Percentiles rank a stretch among this genome's conserved stretches.
phyloP scores from a whole-genome alignment of 2,113 vertebrate genomes.

The Notarius quadriscutis region DNA sequence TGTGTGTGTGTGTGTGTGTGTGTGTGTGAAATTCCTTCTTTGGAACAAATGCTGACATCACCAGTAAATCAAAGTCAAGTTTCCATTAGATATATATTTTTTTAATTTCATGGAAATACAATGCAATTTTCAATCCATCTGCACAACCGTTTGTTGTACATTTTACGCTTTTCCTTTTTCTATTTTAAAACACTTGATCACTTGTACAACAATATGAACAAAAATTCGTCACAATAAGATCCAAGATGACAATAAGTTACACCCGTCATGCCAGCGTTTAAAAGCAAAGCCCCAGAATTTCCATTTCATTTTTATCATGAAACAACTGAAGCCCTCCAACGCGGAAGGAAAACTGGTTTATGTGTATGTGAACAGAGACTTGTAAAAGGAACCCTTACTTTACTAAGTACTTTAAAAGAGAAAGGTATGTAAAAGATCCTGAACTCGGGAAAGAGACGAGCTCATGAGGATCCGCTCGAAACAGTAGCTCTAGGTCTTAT shows the following conservation, averaged over 20 bases:
- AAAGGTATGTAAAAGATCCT: slow-evolving; percentile 60
- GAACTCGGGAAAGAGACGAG: slow-evolving; percentile 60
- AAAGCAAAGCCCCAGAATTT: slow-evolving; percentile 66
- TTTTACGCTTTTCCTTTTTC: slow-evolving; percentile 63
- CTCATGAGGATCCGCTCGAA: slow-evolving; percentile 51
- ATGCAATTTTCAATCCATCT: slow-evolving; percentile 73
- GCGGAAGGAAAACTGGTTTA: slow-evolving; percentile 57
- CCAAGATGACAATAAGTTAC: slow-evolving; percentile 80
- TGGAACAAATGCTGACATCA: neutral
- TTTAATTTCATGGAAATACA: slow-evolving; percentile 85
- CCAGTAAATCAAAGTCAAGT: neutral
- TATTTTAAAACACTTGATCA: slow-evolving; percentile 79
- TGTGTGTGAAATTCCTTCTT: no score
- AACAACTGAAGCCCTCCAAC: slow-evolving; percentile 67
- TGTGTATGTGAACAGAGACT: slow-evolving; percentile 71
- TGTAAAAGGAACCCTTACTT: slow-evolving; percentile 62
- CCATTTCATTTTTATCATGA: slow-evolving; percentile 59
- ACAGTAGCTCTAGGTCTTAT: slow-evolving; percentile 49
- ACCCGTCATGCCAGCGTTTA: slow-evolving; percentile 77
- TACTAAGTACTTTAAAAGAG: slow-evolving; percentile 63
- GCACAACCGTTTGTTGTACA: slow-evolving; percentile 75
- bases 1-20: no score
- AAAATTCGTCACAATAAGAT: slow-evolving; percentile 80
- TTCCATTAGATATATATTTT: slow-evolving; percentile 68
- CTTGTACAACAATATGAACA: slow-evolving; percentile 82